These are phyloP conservation scores for Bugula neritina DNA, from an alignment of 2,888 invertebrate genomes.

Conservation along the genomic window DNA sequence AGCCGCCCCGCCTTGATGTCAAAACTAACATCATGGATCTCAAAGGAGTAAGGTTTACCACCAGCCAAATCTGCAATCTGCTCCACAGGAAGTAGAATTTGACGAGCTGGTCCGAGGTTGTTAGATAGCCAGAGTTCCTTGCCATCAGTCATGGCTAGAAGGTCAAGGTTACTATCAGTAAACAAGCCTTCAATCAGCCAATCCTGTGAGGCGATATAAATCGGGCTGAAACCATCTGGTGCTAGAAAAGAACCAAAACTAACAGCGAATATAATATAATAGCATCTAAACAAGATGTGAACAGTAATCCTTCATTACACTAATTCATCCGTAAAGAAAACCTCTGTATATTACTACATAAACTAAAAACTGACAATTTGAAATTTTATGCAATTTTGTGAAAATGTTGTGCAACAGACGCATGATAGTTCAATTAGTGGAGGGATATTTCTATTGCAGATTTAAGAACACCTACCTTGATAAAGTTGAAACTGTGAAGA, in stretches of 20 bases:
- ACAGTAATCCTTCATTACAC: too few relatives aligned
- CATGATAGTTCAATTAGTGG: too few relatives aligned
- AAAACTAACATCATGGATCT: background rate
- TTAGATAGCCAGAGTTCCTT: background rate
- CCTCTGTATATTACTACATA: too few relatives aligned
- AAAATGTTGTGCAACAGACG: too few relatives aligned
- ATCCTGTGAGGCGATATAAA: background rate
- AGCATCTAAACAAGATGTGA: too few relatives aligned
- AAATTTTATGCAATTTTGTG: too few relatives aligned
- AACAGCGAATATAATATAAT: too few relatives aligned
- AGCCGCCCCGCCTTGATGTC: background rate
- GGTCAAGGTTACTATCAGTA: background rate
- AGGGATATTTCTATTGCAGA: too few relatives aligned
- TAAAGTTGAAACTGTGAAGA: background rate
- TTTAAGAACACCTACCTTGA: too few relatives aligned
- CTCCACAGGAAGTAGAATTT: background rate
- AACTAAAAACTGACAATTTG: too few relatives aligned
- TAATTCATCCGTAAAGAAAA: too few relatives aligned
- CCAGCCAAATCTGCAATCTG: background rate
- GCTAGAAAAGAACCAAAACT: background rate
- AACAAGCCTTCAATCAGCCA: conserved; percentile 12
- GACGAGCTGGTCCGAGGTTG: background rate
- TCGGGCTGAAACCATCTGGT: background rate
- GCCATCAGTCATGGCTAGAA: conserved; percentile 9
- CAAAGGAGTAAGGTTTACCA: background rate